Evolutionary conservation across 1,140 invertebrate species (phyloP).

Genomic region (Sipha flava): DNA sequence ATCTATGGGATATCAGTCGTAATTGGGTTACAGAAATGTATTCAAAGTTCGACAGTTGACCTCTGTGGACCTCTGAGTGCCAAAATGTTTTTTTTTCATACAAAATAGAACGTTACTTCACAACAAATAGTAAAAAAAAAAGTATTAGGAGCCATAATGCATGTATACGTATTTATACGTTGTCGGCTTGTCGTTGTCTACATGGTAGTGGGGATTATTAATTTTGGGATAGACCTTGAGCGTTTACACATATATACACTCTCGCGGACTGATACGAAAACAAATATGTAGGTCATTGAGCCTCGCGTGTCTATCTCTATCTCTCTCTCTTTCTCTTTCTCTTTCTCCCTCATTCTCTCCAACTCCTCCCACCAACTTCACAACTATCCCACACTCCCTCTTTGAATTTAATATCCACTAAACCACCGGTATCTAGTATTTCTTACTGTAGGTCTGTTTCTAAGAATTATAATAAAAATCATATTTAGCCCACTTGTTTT

Average conservation of each 20-base stretch:
- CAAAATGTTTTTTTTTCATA: not conserved
- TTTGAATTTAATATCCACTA: too few relatives aligned
- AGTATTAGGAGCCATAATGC: not conserved
- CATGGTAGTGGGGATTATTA: conserved; percentile 1
- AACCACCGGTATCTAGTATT: not conserved
- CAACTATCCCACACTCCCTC: not conserved
- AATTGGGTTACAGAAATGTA: conserved; percentile 12
- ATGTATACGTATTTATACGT: not conserved
- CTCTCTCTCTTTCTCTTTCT: not conserved
- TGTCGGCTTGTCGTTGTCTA: too few relatives aligned
- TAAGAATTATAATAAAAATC: not conserved
- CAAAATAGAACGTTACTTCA: not conserved
- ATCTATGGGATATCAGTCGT: not conserved
- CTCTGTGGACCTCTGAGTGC: not conserved
- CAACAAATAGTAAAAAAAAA: not conserved
- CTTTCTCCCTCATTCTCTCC: not conserved
- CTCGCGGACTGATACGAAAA: conserved; percentile 14
- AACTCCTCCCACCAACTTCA: not conserved
- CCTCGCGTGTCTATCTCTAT: conserved; percentile 3
- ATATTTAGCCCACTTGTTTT: not conserved
- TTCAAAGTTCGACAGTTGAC: conserved; percentile 11
- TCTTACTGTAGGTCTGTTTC: not conserved
- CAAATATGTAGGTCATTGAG: conserved; percentile 33
- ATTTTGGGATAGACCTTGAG: conserved; percentile 29
- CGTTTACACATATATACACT: not conserved